A percentile compares a stretch with the other conserved stretches of the same genome.
Evolutionary conservation across 2,113 vertebrate species (phyloP).

Genomic region (Tylochromis polylepis): DNA sequence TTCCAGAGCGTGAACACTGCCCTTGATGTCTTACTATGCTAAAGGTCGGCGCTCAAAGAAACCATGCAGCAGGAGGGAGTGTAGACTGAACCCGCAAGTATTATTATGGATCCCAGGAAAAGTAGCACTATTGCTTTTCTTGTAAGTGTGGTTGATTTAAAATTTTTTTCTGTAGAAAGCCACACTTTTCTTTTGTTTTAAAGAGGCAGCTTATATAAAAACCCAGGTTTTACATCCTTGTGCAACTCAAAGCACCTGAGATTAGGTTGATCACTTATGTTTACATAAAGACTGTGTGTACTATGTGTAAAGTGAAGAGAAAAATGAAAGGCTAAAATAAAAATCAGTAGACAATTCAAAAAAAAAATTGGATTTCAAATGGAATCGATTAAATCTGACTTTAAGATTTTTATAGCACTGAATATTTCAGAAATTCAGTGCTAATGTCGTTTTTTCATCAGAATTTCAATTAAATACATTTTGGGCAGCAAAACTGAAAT

Average conservation of each 20-base stretch:
- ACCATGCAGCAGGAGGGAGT: neutral
- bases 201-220: neutral
- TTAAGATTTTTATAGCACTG: neutral
- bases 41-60: slow-evolving; percentile 27
- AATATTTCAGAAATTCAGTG: neutral
- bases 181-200: neutral
- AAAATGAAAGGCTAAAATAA: neutral
- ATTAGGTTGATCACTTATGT: neutral
- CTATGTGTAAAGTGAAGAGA: neutral
- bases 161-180: neutral
- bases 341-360: neutral
- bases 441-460: neutral
- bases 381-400: neutral
- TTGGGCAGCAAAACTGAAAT: neutral
- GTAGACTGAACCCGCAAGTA: neutral
- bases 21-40: slow-evolving; percentile 41
- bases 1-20: slow-evolving; percentile 32
- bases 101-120: neutral
- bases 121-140: neutral
- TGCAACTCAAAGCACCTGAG: neutral
- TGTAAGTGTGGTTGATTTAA: neutral
- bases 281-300: neutral
- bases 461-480: neutral
- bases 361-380: neutral
- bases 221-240: neutral